Evolutionary conservation across 2,113 vertebrate species (phyloP).

Genomic region (Notarius quadriscutis): DNA sequence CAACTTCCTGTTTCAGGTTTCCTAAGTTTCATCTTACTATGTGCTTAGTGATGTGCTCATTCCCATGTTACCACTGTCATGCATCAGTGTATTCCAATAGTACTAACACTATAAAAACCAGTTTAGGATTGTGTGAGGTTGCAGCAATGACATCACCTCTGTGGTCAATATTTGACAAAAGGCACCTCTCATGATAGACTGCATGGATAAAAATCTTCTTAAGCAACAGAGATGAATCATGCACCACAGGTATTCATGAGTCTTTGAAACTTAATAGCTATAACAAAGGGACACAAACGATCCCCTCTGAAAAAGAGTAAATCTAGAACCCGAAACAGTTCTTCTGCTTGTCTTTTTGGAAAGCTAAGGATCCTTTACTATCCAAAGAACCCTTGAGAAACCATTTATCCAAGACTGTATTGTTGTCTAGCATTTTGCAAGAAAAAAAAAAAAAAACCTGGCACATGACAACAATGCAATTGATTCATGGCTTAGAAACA

Average conservation of each 20-base stretch:
- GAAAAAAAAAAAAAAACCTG: not conserved
- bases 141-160: conserved; percentile 3
- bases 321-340: not conserved
- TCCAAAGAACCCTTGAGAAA: not conserved
- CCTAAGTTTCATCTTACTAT: not conserved
- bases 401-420: not conserved
- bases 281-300: not conserved
- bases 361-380: not conserved
- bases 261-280: not conserved
- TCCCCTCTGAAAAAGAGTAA: not conserved
- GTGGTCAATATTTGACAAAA: conserved; percentile 1
- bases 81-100: not conserved
- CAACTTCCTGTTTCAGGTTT: conserved; percentile 12
- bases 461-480: not conserved
- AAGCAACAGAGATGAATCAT: not conserved
- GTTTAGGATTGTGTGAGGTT: not conserved
- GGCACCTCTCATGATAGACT: not conserved
- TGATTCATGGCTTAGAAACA: not conserved
- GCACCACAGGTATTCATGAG: not conserved
- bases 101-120: not conserved
- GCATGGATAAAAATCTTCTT: not conserved
- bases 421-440: not conserved
- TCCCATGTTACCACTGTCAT: not conserved
- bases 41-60: not conserved
- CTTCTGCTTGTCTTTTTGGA: not conserved